Evolutionary conservation across 2,888 invertebrate species (phyloP).

Genomic region (Cephus sareptanus): DNA sequence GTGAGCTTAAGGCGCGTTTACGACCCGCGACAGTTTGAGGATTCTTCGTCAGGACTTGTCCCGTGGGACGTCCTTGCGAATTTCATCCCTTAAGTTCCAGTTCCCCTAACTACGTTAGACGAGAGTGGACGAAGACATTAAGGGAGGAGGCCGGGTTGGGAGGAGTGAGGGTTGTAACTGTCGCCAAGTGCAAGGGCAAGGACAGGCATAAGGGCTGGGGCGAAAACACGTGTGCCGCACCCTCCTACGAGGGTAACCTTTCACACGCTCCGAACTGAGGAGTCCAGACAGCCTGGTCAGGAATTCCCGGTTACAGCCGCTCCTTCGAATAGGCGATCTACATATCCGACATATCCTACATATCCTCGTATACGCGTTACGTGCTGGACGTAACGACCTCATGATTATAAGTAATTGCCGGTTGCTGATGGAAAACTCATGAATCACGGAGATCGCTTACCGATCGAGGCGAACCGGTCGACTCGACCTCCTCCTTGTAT

Average conservation of each 20-base stretch:
- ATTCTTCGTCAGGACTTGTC: not conserved
- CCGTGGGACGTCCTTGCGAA: not conserved
- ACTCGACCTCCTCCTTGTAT: not conserved
- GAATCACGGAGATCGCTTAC: not conserved
- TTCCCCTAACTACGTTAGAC: not conserved
- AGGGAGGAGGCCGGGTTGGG: too few relatives aligned
- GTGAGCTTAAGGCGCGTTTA: conserved; percentile 11
- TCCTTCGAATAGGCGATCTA: not conserved
- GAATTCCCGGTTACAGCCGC: not conserved
- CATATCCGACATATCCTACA: not conserved
- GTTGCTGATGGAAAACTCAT: not conserved
- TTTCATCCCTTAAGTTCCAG: not conserved
- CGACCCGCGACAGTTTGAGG: not conserved
- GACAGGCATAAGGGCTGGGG: conserved; percentile 12
- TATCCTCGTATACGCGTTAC: not conserved
- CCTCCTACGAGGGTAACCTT: conserved; percentile 47
- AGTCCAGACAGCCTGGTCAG: not conserved
- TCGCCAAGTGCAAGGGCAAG: conserved; percentile 7
- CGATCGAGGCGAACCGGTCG: not conserved
- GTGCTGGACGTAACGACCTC: not conserved
- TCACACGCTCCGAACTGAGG: conserved; percentile 44
- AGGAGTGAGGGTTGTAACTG: not conserved
- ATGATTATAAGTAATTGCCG: not conserved
- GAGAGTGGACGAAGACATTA: not conserved
- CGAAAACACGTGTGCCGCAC: conserved; percentile 47